Evolutionary conservation across 2,888 invertebrate genomes (phyloP).

Genomic region (Drosophila histrio): DNA sequence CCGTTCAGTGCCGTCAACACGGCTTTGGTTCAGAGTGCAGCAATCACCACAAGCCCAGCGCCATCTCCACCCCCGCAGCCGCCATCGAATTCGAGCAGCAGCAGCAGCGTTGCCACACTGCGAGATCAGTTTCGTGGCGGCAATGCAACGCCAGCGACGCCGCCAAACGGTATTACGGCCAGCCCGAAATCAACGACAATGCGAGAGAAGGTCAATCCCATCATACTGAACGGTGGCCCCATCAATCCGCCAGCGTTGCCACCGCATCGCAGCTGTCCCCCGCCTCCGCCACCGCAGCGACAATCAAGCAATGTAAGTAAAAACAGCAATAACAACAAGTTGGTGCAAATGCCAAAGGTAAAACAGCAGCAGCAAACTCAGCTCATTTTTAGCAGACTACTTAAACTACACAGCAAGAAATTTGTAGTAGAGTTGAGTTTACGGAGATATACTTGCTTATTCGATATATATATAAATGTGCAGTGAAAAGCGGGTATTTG

Average conservation of each 20-base stretch:
- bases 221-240: conserved; percentile 79
- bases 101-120: conserved; percentile 81
- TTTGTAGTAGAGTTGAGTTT: not conserved
- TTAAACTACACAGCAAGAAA: conserved; percentile 20
- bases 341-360: conserved; percentile 52
- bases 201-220: conserved; percentile 75
- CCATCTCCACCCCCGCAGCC: conserved; percentile 64
- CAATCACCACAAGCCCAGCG: conserved; percentile 55
- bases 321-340: conserved; percentile 38
- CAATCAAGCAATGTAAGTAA: conserved; percentile 83
- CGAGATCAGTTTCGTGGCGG: conserved; percentile 83
- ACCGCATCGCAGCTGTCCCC: conserved; percentile 84
- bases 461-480: no score
- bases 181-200: conserved; percentile 64
- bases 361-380: conserved; percentile 3
- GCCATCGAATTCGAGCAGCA: conserved; percentile 76
- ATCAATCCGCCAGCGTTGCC: conserved; percentile 83
- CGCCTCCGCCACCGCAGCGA: conserved; percentile 83
- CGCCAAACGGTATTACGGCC: conserved; percentile 49
- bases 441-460: no score
- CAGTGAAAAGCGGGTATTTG: no score
- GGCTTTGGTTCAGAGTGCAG: conserved; percentile 67
- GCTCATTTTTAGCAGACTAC: not conserved
- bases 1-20: conserved; percentile 77
- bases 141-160: conserved; percentile 66